Conservation (phyloP, 2,888 invertebrate species). For the Digitonthophagus gazella region DNA sequence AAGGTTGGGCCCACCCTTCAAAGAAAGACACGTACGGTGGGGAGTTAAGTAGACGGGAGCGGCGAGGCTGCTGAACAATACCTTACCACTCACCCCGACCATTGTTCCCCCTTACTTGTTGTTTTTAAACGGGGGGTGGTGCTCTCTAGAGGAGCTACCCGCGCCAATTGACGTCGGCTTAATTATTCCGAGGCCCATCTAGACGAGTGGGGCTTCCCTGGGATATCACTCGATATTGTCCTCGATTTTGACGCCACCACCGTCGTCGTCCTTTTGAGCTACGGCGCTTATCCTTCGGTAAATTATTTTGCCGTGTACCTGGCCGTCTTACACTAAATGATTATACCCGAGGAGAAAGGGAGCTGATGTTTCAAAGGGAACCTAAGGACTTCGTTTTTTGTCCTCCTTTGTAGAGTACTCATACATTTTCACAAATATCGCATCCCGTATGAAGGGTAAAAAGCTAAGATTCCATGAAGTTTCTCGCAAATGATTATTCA, state of each 20-base stretch:
- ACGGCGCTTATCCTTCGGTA: background rate
- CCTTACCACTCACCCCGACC: constrained; percentile 22
- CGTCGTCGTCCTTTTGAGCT: background rate
- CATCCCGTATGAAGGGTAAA: background rate
- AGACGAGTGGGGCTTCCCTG: background rate
- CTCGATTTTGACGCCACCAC: background rate
- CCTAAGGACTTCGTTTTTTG: background rate
- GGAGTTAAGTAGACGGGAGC: constrained; percentile 28
- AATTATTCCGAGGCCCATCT: constrained; percentile 2
- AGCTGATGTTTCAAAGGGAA: background rate
- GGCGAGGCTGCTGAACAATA: constrained; percentile 21
- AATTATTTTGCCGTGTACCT: background rate
- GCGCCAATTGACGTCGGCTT: constrained; percentile 10
- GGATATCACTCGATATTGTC: constrained; percentile 1
- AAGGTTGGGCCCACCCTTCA: constrained; percentile 9
- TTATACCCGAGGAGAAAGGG: background rate
- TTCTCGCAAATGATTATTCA: no score
- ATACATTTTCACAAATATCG: background rate
- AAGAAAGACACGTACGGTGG: constrained; percentile 26
- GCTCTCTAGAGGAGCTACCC: constrained; percentile 5
- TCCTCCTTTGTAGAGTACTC: background rate
- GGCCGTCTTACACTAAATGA: background rate
- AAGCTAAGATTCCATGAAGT: no score
- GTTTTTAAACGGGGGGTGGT: constrained; percentile 24
- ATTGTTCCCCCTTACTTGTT: constrained; percentile 28